Base-by-base conservation (phyloP, 1,140 invertebrate species). In the Apis florea region DNA sequence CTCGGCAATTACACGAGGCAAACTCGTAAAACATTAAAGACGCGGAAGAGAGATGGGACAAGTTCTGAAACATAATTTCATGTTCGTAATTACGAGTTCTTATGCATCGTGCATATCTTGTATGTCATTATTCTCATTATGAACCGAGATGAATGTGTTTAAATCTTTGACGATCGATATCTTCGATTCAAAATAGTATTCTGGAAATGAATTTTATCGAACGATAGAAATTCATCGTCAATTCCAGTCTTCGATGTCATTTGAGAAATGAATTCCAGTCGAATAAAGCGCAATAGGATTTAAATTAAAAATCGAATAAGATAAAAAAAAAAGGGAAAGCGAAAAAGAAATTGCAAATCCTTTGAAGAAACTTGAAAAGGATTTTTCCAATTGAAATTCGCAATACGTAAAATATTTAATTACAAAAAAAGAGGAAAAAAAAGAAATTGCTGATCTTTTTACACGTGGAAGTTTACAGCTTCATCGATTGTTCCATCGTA, bases 11-110 rank as follows among this genome's bases (percentile, higher is more conserved):
- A n/a, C 17, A 24, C 68, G 2, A n/a, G 9, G 13, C 49, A 6
- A 63, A 24, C 10, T 40, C 31, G 4, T 72, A 24, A 72, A 72
- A 63, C 26, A 31, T 72, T n/a, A 53, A 79, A 58, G 24, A 40
- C 17, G 19, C n/a, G 51, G 15, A 21, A 31, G 15, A 21, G 1
- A 15, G 19, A 17, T n/a, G 40, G 1, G 17, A 11, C 5, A 79
- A 53, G 15, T 70, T 79, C 47, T 51, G 13, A 63, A 71, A 40
- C 58, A 54, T 13, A 1, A 49, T 64, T 64, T 26, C 49, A 10
- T 13, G 13, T 6, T 40, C 31, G 21, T 47, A 79, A 63, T 72
- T 79, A 19, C 13, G 21, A 63, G 5, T 51, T 21, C 19, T 19
- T 40, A 40, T 40, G 31, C 31, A 40, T 40, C 31, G 31, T 40